phyloP scores from a whole-genome alignment of 2,797 vertebrate genomes.

The Microctenopoma lineatum region DNA sequence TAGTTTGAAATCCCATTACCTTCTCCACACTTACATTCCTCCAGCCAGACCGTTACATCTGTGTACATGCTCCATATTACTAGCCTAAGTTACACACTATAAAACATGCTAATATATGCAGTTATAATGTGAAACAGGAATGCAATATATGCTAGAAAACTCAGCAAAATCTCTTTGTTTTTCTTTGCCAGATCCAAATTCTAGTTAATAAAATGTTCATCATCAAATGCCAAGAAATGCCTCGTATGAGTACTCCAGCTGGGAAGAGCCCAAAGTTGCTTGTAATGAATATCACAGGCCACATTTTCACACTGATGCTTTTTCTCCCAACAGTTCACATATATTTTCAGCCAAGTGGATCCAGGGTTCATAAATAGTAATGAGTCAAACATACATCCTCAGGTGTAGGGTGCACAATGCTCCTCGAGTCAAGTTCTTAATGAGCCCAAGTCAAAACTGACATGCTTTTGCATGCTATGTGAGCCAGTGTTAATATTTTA shows the following conservation, averaged over 20 bases:
- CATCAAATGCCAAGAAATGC: slow-evolving; percentile 41
- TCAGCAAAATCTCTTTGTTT: slow-evolving; percentile 37
- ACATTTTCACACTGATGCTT: slow-evolving; percentile 25
- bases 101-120: slow-evolving; percentile 50
- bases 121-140: slow-evolving; percentile 52
- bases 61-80: slow-evolving; percentile 20
- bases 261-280: slow-evolving; percentile 12
- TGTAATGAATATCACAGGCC: slow-evolving; percentile 35
- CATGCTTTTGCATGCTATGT: slow-evolving; percentile 71
- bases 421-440: slow-evolving; percentile 12
- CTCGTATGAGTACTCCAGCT: slow-evolving; percentile 21
- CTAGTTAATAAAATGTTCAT: slow-evolving; percentile 62
- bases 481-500: slow-evolving; percentile 74
- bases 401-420: slow-evolving; percentile 42
- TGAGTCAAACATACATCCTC: slow-evolving; percentile 50
- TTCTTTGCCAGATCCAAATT: slow-evolving; percentile 51
- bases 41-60: slow-evolving; percentile 10
- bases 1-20: slow-evolving; percentile 43
- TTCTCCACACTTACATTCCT: slow-evolving; percentile 14
- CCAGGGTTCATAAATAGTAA: slow-evolving; percentile 57
- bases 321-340: slow-evolving; percentile 24
- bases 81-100: slow-evolving; percentile 13
- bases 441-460: slow-evolving; percentile 44
- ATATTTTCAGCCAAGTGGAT: slow-evolving; percentile 29
- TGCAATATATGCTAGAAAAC: slow-evolving; percentile 38